Evolutionary conservation across 2,113 vertebrate species (phyloP).

Genomic region (Sakesphorus luctuosus): DNA sequence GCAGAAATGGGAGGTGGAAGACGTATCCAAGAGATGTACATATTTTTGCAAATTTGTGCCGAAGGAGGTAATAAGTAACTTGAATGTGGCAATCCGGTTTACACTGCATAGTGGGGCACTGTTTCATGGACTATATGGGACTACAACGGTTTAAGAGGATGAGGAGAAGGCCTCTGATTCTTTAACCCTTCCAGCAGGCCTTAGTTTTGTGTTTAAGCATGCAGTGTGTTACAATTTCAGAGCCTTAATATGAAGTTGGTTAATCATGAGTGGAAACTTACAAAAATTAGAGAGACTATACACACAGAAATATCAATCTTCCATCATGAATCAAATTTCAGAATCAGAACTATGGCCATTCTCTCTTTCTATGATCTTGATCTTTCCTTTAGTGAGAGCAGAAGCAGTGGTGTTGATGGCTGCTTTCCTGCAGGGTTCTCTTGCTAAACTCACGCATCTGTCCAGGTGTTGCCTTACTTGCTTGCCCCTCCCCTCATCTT

Average conservation of each 20-base stretch:
- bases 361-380: neutral
- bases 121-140: neutral
- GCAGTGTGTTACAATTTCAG: neutral
- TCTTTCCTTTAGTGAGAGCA: neutral
- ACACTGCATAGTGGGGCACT: neutral
- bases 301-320: neutral
- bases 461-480: neutral
- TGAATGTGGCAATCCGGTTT: neutral
- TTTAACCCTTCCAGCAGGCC: fast-evolving
- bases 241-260: fast-evolving
- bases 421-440: neutral
- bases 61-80: neutral
- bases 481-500: neutral
- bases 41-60: neutral
- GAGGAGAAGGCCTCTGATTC: neutral
- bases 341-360: neutral
- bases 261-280: neutral
- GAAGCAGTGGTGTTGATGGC: neutral
- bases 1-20: neutral
- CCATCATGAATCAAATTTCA: neutral
- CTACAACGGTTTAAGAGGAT: neutral
- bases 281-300: neutral
- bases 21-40: neutral
- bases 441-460: neutral
- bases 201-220: neutral